These are phyloP conservation scores for Pollachius pollachius DNA, from an alignment of 2,113 vertebrate genomes.

Conservation along the genomic window DNA sequence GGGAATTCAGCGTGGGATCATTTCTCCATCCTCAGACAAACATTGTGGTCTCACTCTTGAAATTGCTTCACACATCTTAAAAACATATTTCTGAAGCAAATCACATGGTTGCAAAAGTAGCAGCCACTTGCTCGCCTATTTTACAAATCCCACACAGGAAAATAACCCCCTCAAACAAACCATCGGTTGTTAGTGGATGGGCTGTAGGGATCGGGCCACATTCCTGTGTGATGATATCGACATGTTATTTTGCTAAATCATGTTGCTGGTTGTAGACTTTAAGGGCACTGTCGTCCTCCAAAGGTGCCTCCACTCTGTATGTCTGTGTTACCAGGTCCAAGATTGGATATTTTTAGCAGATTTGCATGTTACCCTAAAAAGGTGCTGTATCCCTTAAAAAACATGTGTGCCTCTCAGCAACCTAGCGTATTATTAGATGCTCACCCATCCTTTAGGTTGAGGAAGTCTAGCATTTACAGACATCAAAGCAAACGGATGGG, in stretches of 20 bases:
- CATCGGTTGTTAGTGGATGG: neutral
- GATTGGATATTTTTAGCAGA: neutral
- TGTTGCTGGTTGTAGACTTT: neutral
- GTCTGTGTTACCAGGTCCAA: neutral
- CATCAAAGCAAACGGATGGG: no score
- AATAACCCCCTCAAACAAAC: constrained; percentile 16
- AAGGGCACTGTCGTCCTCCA: neutral
- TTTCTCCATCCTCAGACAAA: neutral
- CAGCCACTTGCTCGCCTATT: constrained; percentile 12
- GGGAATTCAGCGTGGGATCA: no score
- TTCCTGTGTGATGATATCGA: constrained; percentile 18
- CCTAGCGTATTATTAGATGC: neutral
- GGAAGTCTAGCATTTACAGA: no score
- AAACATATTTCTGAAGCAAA: no score
- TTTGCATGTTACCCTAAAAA: neutral
- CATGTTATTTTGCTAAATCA: constrained; percentile 3
- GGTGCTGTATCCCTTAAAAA: neutral
- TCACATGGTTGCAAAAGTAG: neutral
- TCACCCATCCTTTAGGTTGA: neutral
- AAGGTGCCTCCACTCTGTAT: neutral
- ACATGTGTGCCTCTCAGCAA: neutral
- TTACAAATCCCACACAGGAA: constrained; percentile 2
- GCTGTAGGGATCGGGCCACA: constrained; percentile 1
- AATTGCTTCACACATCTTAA: no score
- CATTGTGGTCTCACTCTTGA: no score